A percentile compares a stretch with the other conserved stretches of the same genome.
Conservation (phyloP, 2,888 invertebrate genomes). For the Sialis lutaria region DNA sequence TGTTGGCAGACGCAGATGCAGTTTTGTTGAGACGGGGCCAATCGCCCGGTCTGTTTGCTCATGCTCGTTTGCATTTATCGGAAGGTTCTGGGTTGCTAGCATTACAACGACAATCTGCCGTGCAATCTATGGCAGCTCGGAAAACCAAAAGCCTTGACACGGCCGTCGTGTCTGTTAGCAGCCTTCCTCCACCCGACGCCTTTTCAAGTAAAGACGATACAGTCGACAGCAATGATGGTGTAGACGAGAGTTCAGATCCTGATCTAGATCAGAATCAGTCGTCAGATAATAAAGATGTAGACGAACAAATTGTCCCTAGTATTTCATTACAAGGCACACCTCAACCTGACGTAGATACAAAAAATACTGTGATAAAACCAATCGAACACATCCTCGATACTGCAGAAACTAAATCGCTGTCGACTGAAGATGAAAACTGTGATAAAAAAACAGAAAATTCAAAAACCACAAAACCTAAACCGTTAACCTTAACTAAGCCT, state of each 20-base stretch:
- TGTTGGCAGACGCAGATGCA: constrained; percentile 6
- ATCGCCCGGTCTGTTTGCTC: constrained; percentile 61
- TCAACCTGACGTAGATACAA: constrained; percentile 10
- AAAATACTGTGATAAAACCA: constrained; percentile 7
- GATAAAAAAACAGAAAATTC: too few species aligned
- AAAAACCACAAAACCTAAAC: constrained; percentile 12
- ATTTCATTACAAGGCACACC: constrained; percentile 6
- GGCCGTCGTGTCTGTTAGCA: constrained; percentile 62
- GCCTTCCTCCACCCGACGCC: constrained; percentile 65
- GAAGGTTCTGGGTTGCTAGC: constrained; percentile 67
- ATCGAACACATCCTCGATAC: constrained; percentile 19
- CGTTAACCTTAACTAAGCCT: constrained; percentile 20
- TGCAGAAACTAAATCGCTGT: too few species aligned
- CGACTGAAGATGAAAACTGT: too few species aligned
- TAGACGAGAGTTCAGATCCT: constrained; percentile 24
- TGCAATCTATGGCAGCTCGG: constrained; percentile 53
- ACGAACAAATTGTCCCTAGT: constrained; percentile 26
- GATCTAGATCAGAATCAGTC: constrained; percentile 1
- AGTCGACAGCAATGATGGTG: constrained; percentile 54
- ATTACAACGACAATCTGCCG: constrained; percentile 57
- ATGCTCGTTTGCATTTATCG: constrained; percentile 62
- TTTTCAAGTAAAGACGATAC: constrained; percentile 83
- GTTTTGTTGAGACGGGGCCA: constrained; percentile 34
- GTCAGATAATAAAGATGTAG: constrained; percentile 20
- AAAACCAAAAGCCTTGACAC: constrained; percentile 73